These are phyloP conservation scores for Yasuhikotakia modesta DNA, from an alignment of 2,797 vertebrate species.

Conservation along the genomic window DNA sequence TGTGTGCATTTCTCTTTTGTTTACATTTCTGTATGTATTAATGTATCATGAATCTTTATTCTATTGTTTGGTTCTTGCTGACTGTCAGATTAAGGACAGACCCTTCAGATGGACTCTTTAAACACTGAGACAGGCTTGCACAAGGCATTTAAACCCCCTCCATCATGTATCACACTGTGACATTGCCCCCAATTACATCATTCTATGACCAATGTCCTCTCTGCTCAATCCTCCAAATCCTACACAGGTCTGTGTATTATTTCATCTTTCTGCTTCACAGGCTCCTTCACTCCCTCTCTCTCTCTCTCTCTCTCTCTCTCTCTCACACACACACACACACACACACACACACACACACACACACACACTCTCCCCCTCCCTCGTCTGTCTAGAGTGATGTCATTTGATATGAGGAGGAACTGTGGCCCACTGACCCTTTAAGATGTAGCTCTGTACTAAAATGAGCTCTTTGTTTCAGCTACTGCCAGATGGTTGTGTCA, in stretches of 20 bases:
- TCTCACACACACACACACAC: too few species aligned
- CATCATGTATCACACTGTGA: not conserved
- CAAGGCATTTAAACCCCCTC: conserved; percentile 18
- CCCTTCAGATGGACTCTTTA: not conserved
- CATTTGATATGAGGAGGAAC: conserved; percentile 76
- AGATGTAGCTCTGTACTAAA: conserved; percentile 68
- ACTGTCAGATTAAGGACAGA: conserved; percentile 25
- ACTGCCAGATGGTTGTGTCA: conserved; percentile 59
- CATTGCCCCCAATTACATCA: conserved; percentile 39
- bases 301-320: not conserved
- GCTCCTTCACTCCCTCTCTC: not conserved
- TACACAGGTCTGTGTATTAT: not conserved
- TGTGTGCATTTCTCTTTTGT: not conserved
- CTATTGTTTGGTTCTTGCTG: not conserved
- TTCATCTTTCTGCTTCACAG: conserved; percentile 27
- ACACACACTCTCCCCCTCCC: not conserved
- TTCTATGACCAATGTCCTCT: conserved; percentile 40
- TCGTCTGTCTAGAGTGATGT: conserved; percentile 68
- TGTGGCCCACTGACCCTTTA: conserved; percentile 75
- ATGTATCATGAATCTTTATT: conserved; percentile 12
- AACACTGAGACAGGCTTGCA: not conserved
- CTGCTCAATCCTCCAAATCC: conserved; percentile 25
- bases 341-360: too few species aligned
- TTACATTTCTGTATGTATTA: not conserved
- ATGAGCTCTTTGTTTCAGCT: conserved; percentile 72